Evolutionary conservation across 2,113 vertebrate genomes (phyloP).

Genomic region (Urocynchramus pylzowi): DNA sequence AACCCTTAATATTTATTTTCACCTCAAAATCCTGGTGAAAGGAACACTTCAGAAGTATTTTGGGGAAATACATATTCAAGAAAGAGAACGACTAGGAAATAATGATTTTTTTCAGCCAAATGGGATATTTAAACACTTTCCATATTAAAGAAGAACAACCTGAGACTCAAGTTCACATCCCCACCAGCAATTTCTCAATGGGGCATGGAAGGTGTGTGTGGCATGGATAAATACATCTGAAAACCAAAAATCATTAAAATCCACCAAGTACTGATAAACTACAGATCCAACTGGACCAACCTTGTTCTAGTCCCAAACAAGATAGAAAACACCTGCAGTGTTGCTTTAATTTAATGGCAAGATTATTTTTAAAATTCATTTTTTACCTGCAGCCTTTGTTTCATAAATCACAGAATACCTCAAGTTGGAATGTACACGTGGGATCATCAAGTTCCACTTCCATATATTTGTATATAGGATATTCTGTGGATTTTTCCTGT

Average conservation of each 20-base stretch:
- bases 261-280: neutral
- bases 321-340: neutral
- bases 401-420: neutral
- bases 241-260: neutral
- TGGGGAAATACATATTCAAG: neutral
- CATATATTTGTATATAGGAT: neutral
- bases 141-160: neutral
- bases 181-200: neutral
- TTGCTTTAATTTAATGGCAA: neutral
- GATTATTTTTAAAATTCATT: neutral
- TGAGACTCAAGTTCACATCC: neutral
- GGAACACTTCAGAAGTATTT: neutral
- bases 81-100: neutral
- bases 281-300: neutral
- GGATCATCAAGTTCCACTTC: neutral
- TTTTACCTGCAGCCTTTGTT: neutral
- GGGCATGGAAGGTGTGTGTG: neutral
- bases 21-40: neutral
- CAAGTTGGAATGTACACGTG: neutral
- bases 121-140: neutral
- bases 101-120: neutral
- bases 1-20: neutral
- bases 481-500: neutral
- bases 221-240: neutral
- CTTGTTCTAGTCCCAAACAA: neutral